Base-by-base conservation (phyloP, 2,797 vertebrate genomes). In the Girardinus metallicus region DNA sequence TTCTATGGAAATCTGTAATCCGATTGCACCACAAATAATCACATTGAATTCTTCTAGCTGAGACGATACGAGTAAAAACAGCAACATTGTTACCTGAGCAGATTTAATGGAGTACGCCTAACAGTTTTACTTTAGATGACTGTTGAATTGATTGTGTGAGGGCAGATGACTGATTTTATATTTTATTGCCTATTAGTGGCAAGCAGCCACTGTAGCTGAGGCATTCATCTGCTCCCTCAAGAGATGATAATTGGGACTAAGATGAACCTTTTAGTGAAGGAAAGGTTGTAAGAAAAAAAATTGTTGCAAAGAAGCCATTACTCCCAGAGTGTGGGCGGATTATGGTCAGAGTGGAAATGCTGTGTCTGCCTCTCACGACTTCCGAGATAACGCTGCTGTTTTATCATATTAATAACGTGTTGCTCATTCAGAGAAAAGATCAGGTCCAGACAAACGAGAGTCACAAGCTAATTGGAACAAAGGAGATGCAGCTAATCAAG, bases 171-270 rank as follows among this genome's bases (percentile, higher is more conserved):
- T 39, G 57, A 66, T 39, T 66, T 39, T 26, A 68, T 41, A 26
- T 68, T 41, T 41, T 41, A 43, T 41, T 68, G 39, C 39, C 36
- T 26, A 43, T 68, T 68, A 23, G 64, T 26, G 21, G 64, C 36
- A 13, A 41, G 39, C 64, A 13, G 64, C 36, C 64, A 12, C 21
- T 26, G 10, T 41, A 39, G 11, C 64, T 68, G 21, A 23, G 64
- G 36, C 64, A 43, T 39, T 41, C 36, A 23, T 68, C 43, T 68
- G n/a, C 9, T 68, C 21, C 64, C 64, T 68, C 64, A 41, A 41
- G 64, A 41, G 64, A 68, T 41, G 64, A 68, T 41, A 68, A 68
- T 41, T 68, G 64, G 36, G 36, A 41, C 64, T 43, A 68, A 68
- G 10, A 68, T 4, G 12, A 68, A 68, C 62, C 15, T 64, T 64